phyloP scores from a whole-genome alignment of 2,888 invertebrate species.

The Axea sp. region DNA sequence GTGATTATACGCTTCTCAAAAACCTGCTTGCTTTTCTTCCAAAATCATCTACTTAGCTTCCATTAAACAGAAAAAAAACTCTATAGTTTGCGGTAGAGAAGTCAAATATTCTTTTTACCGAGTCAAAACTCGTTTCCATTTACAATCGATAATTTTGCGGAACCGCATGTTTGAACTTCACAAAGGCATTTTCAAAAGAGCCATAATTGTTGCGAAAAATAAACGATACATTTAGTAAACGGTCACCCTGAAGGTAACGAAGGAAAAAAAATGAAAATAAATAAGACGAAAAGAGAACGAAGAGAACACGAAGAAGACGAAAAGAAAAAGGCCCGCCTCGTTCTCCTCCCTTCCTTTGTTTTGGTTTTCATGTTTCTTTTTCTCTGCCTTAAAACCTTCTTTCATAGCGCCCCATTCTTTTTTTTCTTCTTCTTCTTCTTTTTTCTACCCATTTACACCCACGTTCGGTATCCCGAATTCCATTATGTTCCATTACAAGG shows the following conservation, averaged over 20 bases:
- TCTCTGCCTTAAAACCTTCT: slow-evolving; percentile 23
- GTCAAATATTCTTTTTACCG: slow-evolving; percentile 44
- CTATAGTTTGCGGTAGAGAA: slow-evolving; percentile 44
- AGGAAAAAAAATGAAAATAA: neutral
- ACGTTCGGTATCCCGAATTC: slow-evolving; percentile 68
- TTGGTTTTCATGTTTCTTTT: slow-evolving; percentile 10
- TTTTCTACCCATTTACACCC: slow-evolving; percentile 67
- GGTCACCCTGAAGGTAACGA: slow-evolving; percentile 15
- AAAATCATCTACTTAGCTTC: slow-evolving; percentile 23
- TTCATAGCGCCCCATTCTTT: slow-evolving; percentile 67
- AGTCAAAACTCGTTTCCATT: slow-evolving; percentile 52
- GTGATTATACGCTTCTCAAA: neutral
- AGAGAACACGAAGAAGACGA: neutral
- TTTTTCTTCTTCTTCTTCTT: slow-evolving; percentile 58
- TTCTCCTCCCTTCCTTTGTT: slow-evolving; percentile 32
- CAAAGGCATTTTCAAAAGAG: slow-evolving; percentile 41
- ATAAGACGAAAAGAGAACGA: slow-evolving; percentile 1
- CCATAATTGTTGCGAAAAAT: slow-evolving; percentile 43
- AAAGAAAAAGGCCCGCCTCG: slow-evolving; percentile 1
- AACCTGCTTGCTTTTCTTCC: slow-evolving; percentile 8
- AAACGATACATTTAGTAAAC: slow-evolving; percentile 33
- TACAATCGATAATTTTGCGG: slow-evolving; percentile 47
- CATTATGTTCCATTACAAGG: slow-evolving; percentile 71
- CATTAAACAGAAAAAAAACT: too few species aligned
- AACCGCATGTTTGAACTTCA: slow-evolving; percentile 47